Percentiles rank a stretch among this genome's conserved stretches.
Conservation (phyloP, 1,140 invertebrate species). For the Cryptotermes secundus region DNA sequence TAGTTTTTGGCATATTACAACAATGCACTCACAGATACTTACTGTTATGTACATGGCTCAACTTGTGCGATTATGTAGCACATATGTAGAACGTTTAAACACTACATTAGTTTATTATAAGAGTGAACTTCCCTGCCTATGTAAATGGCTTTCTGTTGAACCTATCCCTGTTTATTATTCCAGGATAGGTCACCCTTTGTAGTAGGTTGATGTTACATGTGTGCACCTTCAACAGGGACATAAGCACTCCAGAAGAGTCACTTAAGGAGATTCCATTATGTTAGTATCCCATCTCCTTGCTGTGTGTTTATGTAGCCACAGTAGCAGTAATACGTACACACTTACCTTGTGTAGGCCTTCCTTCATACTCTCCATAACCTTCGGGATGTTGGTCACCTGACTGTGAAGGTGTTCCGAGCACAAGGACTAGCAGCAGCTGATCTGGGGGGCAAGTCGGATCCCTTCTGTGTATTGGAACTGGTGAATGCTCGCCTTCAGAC, state of each 20-base stretch:
- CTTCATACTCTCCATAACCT: slow-evolving; percentile 71
- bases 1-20: too few species aligned
- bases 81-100: too few species aligned
- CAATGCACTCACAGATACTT: too few species aligned
- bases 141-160: not conserved
- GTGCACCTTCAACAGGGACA: not conserved
- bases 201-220: not conserved
- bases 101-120: too few species aligned
- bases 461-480: slow-evolving; percentile 95
- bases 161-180: not conserved
- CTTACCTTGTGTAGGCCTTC: slow-evolving; percentile 55
- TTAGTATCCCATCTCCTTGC: not conserved
- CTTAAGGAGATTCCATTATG: not conserved
- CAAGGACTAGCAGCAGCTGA: slow-evolving; percentile 88
- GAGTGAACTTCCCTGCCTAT: too few species aligned
- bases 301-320: not conserved
- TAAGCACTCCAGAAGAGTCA: not conserved
- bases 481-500: slow-evolving; percentile 94
- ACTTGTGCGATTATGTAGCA: too few species aligned
- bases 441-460: slow-evolving; percentile 92
- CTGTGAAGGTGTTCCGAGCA: slow-evolving; percentile 86
- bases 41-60: too few species aligned
- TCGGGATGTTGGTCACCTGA: slow-evolving; percentile 83
- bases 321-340: not conserved
- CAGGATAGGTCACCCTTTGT: not conserved